Evolutionary conservation across 2,888 invertebrate genomes (phyloP).

Genomic region (Apodemia mormo): DNA sequence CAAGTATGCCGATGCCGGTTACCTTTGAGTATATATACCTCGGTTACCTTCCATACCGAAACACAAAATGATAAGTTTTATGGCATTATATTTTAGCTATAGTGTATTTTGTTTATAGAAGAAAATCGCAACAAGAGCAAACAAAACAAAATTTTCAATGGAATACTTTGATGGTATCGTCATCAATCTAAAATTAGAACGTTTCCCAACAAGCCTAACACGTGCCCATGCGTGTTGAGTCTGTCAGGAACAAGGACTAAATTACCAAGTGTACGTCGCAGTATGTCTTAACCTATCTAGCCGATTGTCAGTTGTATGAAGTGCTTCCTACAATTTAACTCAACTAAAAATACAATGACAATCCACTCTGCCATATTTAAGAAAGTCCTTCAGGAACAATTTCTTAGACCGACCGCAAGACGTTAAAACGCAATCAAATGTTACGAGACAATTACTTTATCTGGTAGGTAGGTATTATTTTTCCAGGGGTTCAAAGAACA

Average conservation of each 20-base stretch:
- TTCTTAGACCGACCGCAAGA: background rate
- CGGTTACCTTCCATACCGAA: too few species aligned
- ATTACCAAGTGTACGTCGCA: conserved; percentile 28
- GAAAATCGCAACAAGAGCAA: conserved; percentile 34
- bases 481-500: too few species aligned
- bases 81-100: background rate
- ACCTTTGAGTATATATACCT: too few species aligned
- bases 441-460: too few species aligned
- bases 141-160: conserved; percentile 56
- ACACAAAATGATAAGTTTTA: too few species aligned
- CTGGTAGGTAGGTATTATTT: too few species aligned
- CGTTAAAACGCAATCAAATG: background rate
- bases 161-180: conserved; percentile 65
- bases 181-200: conserved; percentile 66
- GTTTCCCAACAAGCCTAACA: conserved; percentile 55
- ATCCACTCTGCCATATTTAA: conserved; percentile 7
- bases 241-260: conserved; percentile 48
- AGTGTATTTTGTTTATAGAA: background rate
- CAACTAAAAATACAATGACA: conserved; percentile 10
- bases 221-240: conserved; percentile 57
- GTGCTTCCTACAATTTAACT: conserved; percentile 15
- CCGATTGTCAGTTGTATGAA: conserved; percentile 9
- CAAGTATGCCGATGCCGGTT: too few species aligned
- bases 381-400: background rate
- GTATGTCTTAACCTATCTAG: conserved; percentile 12